Evolutionary conservation across 2,113 vertebrate genomes (phyloP), one percentile per base, ranked within the genome.

Genomic region (Rallus limicola): DNA sequence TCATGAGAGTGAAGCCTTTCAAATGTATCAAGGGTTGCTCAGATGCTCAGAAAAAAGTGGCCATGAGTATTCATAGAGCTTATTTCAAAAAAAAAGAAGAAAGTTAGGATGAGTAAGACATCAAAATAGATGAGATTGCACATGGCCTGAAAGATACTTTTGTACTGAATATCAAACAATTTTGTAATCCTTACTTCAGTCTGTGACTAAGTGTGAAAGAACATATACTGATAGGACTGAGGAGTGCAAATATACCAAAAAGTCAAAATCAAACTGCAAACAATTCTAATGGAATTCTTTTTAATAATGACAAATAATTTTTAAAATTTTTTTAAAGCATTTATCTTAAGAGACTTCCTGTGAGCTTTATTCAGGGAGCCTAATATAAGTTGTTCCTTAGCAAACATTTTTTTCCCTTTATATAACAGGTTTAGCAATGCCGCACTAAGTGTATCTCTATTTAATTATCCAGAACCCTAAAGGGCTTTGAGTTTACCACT

Each of bases 1-100:
- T 77, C 33, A 38, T 29, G 78, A 86, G n/a, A 93, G 29, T 20
- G 60, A 95, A 90, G 42, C 77, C 64, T 93, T 96, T 90, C 75
- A 95, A 94, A 93, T 56, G 40, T 56, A 89, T 72, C 63, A 52
- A 76, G 48, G 44, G n/a, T 79, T 84, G 71, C 58, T 93, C 79
- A 90, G 84, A 86, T 74, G 79, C 86, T 60, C 21, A 86, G 77
- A 28, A 83, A 95, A 82, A 75, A 59, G 16, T 40, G n/a, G 23
- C 36, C 16, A 20, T 34, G 16, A 91, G 77, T 68, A 87, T 72
- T 81, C 81, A 79, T 31, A n/a, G 4, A 87, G 56, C 11, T 65
- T 52, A 67, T 62, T 92, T 38, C 2, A 92, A 91, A 77, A 52
- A 52, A 53, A 53, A 82, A 38, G 9, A 65, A 75, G 21, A 87